Evolutionary conservation across 2,113 vertebrate species (phyloP), one percentile per base, ranked within the genome.

Genomic region (Mustela nigripes): DNA sequence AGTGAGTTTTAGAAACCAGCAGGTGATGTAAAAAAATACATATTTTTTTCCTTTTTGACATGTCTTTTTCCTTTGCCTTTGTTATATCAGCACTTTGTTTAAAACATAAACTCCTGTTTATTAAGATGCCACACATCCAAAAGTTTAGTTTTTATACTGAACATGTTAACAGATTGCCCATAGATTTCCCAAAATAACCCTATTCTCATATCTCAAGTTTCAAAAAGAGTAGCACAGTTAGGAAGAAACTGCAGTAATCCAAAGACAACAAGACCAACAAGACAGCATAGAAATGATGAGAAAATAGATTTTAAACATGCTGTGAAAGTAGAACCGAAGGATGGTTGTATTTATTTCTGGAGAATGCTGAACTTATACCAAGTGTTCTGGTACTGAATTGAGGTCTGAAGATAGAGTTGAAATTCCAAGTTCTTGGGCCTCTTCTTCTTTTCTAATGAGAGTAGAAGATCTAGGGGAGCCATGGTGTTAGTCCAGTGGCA

Each of bases 1-100:
- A 84, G 19, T 28, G 50, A 85, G n/a, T 95, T 97, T 98, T 96
- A 62, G 42, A 81, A 90, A 95, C 5, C 56, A 81, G 53, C 14
- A 85, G 16, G 1, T 90, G 22, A 65, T 73, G 36, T 63, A 79
- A 91, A 94, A 91, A 94, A 91, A 92, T 74, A 28, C 73, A 53
- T n/a, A 22, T 4, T 28, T 53, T 87, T 87, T 71, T 31, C 39
- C 7, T 67, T 91, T 94, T 82, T 89, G 74, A 80, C 42, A n/a
- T 63, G 7, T 33, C 21, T 78, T 76, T 92, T 92, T 93, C 31
- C 58, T 91, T 90, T 96, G 31, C 4, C 24, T 89, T 95, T 93
- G 71, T 31, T 85, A 21, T 45, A 76, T 60, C 53, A 63, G n/a
- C 81, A 91, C 24, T 97, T 86, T 48, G 53, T 50, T 67, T 18